These are phyloP conservation scores for Myotis brandtii DNA, from an alignment of 2,113 vertebrate species.

Conservation along the genomic window DNA sequence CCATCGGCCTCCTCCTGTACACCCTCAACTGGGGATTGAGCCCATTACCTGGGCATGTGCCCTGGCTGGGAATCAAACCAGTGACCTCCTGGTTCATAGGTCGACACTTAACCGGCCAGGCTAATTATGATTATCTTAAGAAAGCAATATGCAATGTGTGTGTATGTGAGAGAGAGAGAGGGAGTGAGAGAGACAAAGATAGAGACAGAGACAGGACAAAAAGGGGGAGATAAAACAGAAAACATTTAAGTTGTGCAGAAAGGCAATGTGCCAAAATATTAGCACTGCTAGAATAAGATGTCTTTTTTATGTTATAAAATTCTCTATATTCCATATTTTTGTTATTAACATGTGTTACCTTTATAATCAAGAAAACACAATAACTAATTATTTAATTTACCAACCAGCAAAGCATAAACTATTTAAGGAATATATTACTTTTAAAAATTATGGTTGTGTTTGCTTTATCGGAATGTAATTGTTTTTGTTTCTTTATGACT, in stretches of 20 bases:
- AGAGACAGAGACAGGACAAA: neutral
- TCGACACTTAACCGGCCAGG: too few species aligned
- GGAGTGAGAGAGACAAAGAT: neutral
- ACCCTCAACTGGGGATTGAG: too few species aligned
- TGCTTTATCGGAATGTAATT: neutral
- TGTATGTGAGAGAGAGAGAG: neutral
- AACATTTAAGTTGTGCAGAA: neutral
- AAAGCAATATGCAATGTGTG: neutral
- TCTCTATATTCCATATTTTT: neutral
- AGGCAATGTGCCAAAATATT: neutral
- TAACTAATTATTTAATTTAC: neutral
- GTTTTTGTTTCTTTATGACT: slow-evolving; percentile 9
- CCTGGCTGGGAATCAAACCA: too few species aligned
- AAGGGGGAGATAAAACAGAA: neutral
- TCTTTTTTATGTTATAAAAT: slow-evolving; percentile 8
- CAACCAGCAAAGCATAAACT: neutral
- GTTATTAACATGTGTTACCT: neutral
- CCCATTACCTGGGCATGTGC: too few species aligned
- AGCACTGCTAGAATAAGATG: neutral
- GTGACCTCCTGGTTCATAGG: too few species aligned
- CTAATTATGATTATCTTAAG: neutral
- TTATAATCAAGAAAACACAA: neutral
- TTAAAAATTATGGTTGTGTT: neutral
- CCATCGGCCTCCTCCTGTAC: too few species aligned
- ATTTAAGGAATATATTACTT: neutral